A percentile compares a stretch with the other conserved stretches of the same genome.
These are phyloP conservation scores for Hyposoter didymator DNA, from an alignment of 2,888 invertebrate species.

Conservation along the genomic window DNA sequence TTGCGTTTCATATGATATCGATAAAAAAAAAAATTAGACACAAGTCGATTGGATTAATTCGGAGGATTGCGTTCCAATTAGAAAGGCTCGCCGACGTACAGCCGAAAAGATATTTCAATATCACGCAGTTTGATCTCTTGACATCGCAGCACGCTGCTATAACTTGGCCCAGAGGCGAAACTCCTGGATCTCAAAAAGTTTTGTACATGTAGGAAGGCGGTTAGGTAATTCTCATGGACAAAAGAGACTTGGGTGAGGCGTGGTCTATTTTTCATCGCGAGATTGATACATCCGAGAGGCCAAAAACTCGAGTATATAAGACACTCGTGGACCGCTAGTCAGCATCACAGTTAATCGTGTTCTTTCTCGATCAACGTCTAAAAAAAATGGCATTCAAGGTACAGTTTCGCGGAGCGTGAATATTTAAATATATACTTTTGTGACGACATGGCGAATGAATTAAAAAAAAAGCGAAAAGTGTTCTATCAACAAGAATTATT, in stretches of 20 bases:
- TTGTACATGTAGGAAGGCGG: not conserved
- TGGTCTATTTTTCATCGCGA: constrained; percentile 46
- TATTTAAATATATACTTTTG: not conserved
- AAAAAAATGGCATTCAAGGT: constrained; percentile 64
- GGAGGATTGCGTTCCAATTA: constrained; percentile 39
- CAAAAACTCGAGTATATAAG: constrained; percentile 60
- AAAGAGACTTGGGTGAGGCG: constrained; percentile 46
- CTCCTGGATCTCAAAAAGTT: constrained; percentile 18
- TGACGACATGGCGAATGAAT: not conserved
- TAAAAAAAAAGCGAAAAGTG: not conserved
- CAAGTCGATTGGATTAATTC: constrained; percentile 4
- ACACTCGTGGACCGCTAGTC: constrained; percentile 18
- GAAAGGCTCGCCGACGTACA: constrained; percentile 40
- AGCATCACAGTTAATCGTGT: constrained; percentile 64
- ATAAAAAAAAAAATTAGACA: constrained; percentile 28
- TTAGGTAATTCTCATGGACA: constrained; percentile 61
- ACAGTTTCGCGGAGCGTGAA: constrained; percentile 1
- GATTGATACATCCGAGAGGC: constrained; percentile 39
- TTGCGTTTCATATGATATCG: constrained; percentile 8
- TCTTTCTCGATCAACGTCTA: constrained; percentile 55
- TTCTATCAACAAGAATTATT: not conserved
- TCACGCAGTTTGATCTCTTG: constrained; percentile 36
- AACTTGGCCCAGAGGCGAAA: constrained; percentile 19
- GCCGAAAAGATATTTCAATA: constrained; percentile 50
- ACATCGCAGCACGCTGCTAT: not conserved